Conservation (phyloP, 1,140 invertebrate species). For the Drosophila repletoides region DNA sequence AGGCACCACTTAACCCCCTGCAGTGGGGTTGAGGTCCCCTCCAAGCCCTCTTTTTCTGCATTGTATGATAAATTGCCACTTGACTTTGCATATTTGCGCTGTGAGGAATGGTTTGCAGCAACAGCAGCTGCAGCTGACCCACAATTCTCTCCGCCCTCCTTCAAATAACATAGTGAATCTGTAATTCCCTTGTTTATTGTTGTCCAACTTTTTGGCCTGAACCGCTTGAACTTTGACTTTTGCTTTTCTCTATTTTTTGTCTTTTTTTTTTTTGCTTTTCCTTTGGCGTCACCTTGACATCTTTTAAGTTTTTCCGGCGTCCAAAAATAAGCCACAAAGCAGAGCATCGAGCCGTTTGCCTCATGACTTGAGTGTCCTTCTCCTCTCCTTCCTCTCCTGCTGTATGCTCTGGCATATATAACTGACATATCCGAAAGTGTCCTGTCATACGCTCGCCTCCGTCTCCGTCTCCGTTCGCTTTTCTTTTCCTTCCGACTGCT, state of each 20-base stretch:
- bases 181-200: constrained; percentile 39
- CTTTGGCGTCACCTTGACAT: constrained; percentile 71
- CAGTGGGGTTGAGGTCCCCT: neutral
- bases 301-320: constrained; percentile 57
- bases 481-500: neutral
- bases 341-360: constrained; percentile 1
- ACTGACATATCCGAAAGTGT: constrained; percentile 72
- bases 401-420: constrained; percentile 43
- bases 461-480: neutral
- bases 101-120: constrained; percentile 42
- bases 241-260: no score
- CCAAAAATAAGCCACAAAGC: constrained; percentile 22
- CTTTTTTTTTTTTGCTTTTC: constrained; percentile 21
- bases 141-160: no score
- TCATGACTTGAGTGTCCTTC: constrained; percentile 16
- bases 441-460: constrained; percentile 49
- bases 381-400: no score
- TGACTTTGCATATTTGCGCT: constrained; percentile 75
- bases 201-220: constrained; percentile 51
- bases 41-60: constrained; percentile 29
- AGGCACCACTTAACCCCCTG: constrained; percentile 66
- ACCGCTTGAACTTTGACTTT: constrained; percentile 65
- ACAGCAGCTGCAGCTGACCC: constrained; percentile 10
- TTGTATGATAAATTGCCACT: constrained; percentile 74
- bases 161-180: no score